These are phyloP conservation scores for Pachydiplax longipennis DNA, from an alignment of 2,888 invertebrate species.

Conservation along the genomic window DNA sequence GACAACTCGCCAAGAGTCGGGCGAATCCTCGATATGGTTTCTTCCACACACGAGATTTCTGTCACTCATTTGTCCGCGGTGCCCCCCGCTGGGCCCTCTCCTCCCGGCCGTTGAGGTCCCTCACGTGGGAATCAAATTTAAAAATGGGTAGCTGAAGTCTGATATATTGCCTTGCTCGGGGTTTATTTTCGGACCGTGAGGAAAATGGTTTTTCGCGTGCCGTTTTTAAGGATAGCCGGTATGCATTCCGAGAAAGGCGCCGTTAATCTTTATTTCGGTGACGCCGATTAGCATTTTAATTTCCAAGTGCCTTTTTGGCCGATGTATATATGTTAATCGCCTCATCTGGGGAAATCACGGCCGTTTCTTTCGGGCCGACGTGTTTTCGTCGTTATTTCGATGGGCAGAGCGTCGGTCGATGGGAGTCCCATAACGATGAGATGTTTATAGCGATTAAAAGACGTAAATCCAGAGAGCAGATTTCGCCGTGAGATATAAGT, in stretches of 20 bases:
- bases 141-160: slow-evolving; percentile 35
- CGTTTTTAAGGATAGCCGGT: not conserved
- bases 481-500: no score
- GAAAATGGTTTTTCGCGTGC: not conserved
- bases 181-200: not conserved
- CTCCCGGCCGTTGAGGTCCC: not conserved
- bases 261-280: not conserved
- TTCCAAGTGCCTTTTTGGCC: not conserved
- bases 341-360: not conserved
- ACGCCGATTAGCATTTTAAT: slow-evolving; percentile 23
- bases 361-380: not conserved
- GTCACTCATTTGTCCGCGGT: slow-evolving; percentile 27
- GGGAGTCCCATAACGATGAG: no score
- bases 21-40: slow-evolving; percentile 20
- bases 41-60: not conserved
- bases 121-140: not conserved
- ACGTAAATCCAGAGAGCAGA: no score
- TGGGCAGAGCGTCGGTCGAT: not conserved
- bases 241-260: not conserved
- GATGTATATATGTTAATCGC: not conserved
- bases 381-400: not conserved
- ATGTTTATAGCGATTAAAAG: no score
- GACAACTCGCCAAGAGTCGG: not conserved
- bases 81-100: slow-evolving; percentile 7
- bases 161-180: not conserved